Conservation (phyloP, 2,113 vertebrate genomes). For the Microtus pennsylvanicus region DNA sequence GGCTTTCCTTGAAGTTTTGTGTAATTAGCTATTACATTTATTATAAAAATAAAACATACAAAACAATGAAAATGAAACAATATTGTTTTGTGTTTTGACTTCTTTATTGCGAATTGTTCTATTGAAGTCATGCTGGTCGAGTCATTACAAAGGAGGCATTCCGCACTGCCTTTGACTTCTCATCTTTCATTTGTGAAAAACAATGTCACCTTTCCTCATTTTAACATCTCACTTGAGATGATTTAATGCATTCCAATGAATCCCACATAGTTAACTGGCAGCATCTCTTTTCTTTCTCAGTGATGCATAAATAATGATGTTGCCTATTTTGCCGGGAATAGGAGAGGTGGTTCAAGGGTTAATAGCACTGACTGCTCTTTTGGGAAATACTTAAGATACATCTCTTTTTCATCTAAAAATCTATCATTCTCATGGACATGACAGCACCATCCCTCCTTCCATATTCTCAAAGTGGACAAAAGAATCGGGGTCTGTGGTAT, state of each 20-base stretch:
- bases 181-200: not conserved
- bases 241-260: not conserved
- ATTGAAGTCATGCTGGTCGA: not conserved
- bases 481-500: not conserved
- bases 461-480: not conserved
- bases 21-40: conserved; percentile 20
- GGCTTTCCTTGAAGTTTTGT: conserved; percentile 7
- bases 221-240: not conserved
- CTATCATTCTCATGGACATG: not conserved
- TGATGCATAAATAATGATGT: not conserved
- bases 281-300: conserved; percentile 16
- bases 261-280: not conserved
- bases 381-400: not conserved
- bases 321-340: not conserved
- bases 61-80: conserved; percentile 24
- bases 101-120: not conserved
- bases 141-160: not conserved
- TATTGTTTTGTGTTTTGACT: not conserved
- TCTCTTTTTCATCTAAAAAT: not conserved
- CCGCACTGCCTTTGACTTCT: not conserved
- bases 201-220: not conserved
- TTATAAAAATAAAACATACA: not conserved
- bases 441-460: not conserved
- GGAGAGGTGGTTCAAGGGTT: not conserved
- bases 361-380: not conserved